phyloP scores from a whole-genome alignment of 2,888 invertebrate genomes.

The Drosophila affinis region DNA sequence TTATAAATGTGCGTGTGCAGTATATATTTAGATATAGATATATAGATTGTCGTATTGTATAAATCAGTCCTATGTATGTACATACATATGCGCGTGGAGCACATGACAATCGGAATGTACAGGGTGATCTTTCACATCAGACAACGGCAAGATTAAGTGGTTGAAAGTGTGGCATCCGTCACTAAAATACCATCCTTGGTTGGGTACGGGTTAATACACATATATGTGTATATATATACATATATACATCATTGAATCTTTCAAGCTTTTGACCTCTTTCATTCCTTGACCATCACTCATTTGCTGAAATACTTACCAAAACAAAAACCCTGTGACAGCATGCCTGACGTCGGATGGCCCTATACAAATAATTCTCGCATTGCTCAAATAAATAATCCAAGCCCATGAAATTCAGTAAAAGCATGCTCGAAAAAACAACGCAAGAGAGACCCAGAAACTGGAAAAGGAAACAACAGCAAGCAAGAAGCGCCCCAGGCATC shows the following conservation, averaged over 20 bases:
- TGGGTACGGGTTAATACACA: too few species aligned
- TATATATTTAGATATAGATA: conserved; percentile 13
- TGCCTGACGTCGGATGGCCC: conserved; percentile 2
- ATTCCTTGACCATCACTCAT: not conserved
- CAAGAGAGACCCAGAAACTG: not conserved
- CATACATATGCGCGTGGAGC: conserved; percentile 29
- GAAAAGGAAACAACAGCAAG: conserved; percentile 1
- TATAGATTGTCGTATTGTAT: not conserved
- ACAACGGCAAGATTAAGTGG: not conserved
- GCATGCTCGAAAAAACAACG: conserved; percentile 18
- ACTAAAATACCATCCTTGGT: too few species aligned
- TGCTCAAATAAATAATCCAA: conserved; percentile 65
- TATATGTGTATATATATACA: too few species aligned
- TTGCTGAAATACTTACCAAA: not conserved
- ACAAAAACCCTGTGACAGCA: conserved; percentile 13
- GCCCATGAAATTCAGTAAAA: conserved; percentile 58
- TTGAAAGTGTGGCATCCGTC: not conserved
- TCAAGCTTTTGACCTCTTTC: not conserved
- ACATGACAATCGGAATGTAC: conserved; percentile 19
- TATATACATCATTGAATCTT: not conserved
- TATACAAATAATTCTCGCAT: conserved; percentile 63
- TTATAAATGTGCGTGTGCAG: conserved; percentile 27
- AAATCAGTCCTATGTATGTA: conserved; percentile 1
- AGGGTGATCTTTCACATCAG: conserved; percentile 18
- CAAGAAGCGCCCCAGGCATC: conserved; percentile 20